These are phyloP conservation scores for Piscicola geometra DNA, from an alignment of 2,888 invertebrate species.

Conservation along the genomic window DNA sequence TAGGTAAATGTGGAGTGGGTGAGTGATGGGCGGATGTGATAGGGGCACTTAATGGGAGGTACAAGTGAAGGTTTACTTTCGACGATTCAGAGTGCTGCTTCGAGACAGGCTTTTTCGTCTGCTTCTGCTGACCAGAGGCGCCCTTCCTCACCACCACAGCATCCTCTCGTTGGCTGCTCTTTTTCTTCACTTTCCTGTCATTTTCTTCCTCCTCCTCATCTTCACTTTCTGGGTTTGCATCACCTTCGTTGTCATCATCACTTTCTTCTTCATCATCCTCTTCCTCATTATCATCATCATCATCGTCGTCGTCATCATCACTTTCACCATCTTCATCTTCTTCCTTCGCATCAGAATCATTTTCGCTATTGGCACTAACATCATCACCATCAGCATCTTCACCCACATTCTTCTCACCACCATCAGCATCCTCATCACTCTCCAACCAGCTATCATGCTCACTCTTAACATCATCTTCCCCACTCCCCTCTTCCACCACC, in stretches of 20 bases:
- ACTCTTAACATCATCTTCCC: too few species aligned
- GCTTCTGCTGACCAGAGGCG: background rate
- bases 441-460: too few species aligned
- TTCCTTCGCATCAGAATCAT: background rate
- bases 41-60: too few species aligned
- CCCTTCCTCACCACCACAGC: background rate
- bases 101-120: background rate
- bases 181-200: too few species aligned
- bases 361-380: background rate
- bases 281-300: slow-evolving; percentile 4
- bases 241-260: background rate
- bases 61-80: too few species aligned
- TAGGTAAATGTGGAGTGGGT: too few species aligned
- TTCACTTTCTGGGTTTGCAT: slow-evolving; percentile 6
- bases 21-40: too few species aligned
- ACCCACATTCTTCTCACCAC: too few species aligned
- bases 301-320: background rate
- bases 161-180: background rate
- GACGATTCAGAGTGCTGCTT: background rate
- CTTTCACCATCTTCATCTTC: background rate
- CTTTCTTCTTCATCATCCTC: slow-evolving; percentile 5
- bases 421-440: too few species aligned
- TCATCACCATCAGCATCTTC: too few species aligned
- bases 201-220: too few species aligned
- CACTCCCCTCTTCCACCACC: too few species aligned